These are phyloP conservation scores for Cossypha dichroa DNA, from an alignment of 2,797 vertebrate species.

Conservation along the genomic window DNA sequence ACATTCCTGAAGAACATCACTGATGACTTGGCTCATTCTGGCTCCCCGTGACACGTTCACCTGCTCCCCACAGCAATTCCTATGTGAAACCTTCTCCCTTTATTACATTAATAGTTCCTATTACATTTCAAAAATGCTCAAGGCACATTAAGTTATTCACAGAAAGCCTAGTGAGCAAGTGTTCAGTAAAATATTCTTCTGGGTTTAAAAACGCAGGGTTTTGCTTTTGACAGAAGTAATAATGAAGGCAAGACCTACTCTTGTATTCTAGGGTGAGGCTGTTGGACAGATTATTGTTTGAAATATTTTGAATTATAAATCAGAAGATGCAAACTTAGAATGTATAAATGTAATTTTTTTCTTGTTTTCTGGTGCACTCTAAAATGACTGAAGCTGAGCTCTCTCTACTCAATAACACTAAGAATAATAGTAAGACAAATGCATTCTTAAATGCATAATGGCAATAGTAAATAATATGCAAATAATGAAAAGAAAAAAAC, in stretches of 20 bases:
- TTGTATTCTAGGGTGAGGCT: neutral
- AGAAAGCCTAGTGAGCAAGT: neutral
- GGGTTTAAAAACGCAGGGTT: neutral
- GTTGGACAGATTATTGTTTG: neutral
- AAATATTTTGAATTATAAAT: neutral
- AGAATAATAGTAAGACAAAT: neutral
- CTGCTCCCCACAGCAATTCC: neutral
- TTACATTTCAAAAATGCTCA: neutral
- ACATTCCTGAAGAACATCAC: rapidly evolving
- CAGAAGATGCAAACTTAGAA: neutral
- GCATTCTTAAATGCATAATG: neutral
- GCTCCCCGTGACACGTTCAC: rapidly evolving
- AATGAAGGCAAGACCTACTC: neutral
- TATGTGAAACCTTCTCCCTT: neutral
- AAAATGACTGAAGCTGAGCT: neutral
- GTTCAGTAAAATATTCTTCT: neutral
- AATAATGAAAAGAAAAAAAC: neutral
- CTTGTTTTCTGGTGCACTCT: neutral
- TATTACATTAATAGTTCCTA: neutral
- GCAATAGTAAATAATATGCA: neutral
- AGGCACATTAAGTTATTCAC: neutral
- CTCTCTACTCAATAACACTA: neutral
- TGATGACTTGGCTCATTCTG: rapidly evolving
- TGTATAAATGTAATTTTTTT: neutral
- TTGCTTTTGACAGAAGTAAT: neutral